Base-by-base conservation (phyloP, 1,140 invertebrate genomes). In the Papilio helenus region DNA sequence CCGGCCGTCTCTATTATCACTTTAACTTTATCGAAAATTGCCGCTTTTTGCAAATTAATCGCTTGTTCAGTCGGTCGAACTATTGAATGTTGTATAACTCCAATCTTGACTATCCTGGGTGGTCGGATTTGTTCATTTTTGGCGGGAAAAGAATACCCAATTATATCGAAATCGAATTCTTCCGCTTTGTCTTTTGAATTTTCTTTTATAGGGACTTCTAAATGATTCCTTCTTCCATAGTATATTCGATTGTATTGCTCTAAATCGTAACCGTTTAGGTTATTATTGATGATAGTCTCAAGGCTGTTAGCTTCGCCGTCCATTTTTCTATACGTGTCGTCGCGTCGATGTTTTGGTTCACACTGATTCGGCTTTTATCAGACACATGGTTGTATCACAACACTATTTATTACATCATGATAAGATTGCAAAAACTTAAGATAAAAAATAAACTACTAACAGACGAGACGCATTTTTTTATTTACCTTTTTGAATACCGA, bases 51-150 rank as follows among this genome's bases (percentile, higher is more conserved):
- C 58, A 97, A 96, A 34, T 95, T 92, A 79, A 99, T 94, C 1
- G 98, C 96, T 0, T 96, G 96, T 39, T 96, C 96, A 5, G 99
- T 98, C 4, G 97, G 96, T 18, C 96, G 82, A 0, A 97, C 97
- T 44, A 99, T 98, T 71, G 97, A 95, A 92, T 99, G 97, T 94
- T 99, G 99, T 84, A 99, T 97, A 20, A 98, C 93, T 10, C 97
- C 99, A 34, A 99, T 96, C 80, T 95, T 95, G 20, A 99, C 98
- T 55, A 98, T 92, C 74, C 97, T 95, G 0, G 97, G 95, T 49
- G 96, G 91, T 71, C 98, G 94, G 9, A 97, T 93, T 79, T 98
- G 98, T 86, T 96, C 93, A 10, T 95, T 88, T 3, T 96, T 96
- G 14, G 96, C 95, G 2, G 91, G 87, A 84, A 99, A 97, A 1